Evolutionary conservation across 1,140 invertebrate species (phyloP).

Genomic region (Sesamia nonagrioides): DNA sequence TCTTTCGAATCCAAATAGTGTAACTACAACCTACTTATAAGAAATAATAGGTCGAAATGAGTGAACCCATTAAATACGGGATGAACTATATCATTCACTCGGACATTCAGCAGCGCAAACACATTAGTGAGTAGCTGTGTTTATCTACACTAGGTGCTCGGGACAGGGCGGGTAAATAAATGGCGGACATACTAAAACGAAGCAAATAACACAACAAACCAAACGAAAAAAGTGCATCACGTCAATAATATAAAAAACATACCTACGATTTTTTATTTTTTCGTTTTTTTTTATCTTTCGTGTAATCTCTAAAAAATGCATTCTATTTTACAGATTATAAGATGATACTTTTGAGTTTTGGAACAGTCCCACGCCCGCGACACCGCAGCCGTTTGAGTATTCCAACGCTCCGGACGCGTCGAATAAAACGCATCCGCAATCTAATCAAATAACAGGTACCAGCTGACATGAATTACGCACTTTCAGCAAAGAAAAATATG

Average conservation of each 20-base stretch:
- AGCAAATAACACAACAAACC: slow-evolving; percentile 79
- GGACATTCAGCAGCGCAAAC: slow-evolving; percentile 51
- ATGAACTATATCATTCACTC: slow-evolving; percentile 44
- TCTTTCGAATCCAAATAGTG: slow-evolving; percentile 7
- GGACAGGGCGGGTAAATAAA: slow-evolving; percentile 70
- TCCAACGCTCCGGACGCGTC: slow-evolving; percentile 68
- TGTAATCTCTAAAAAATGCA: slow-evolving; percentile 80
- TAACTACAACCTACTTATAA: slow-evolving; percentile 14
- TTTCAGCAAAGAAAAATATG: slow-evolving; percentile 89
- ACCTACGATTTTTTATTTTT: slow-evolving; percentile 73
- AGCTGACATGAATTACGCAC: slow-evolving; percentile 88
- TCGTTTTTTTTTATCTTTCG: slow-evolving; percentile 69
- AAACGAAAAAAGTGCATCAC: slow-evolving; percentile 83
- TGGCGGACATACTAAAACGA: slow-evolving; percentile 81
- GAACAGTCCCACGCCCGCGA: slow-evolving; percentile 77
- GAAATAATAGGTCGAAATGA: slow-evolving; percentile 4
- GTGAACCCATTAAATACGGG: slow-evolving; percentile 21
- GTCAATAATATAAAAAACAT: slow-evolving; percentile 76
- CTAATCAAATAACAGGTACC: slow-evolving; percentile 79
- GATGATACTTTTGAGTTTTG: slow-evolving; percentile 66
- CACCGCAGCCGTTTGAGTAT: slow-evolving; percentile 74
- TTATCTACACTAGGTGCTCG: slow-evolving; percentile 73
- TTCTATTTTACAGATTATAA: slow-evolving; percentile 82
- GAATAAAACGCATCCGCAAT: slow-evolving; percentile 50
- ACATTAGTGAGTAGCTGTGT: slow-evolving; percentile 47